These are phyloP conservation scores for Phyto melanocephala DNA, from an alignment of 2,888 invertebrate genomes.

Conservation along the genomic window DNA sequence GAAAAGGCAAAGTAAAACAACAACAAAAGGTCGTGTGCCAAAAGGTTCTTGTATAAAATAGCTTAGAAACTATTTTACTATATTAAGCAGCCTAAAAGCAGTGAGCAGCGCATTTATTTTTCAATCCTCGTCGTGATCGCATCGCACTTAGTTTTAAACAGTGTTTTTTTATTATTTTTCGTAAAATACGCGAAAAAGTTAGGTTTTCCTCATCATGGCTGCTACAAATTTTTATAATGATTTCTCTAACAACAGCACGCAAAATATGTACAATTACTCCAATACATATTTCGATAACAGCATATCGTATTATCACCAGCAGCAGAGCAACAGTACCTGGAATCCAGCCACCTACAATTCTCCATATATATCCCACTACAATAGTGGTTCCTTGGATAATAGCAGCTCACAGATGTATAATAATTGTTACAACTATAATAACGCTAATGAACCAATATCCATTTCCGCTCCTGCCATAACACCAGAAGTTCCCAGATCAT, in stretches of 20 bases:
- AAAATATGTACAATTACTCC: conserved; percentile 67
- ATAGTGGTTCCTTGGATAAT: conserved; percentile 21
- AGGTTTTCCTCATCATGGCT: conserved; percentile 70
- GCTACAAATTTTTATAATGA: conserved; percentile 75
- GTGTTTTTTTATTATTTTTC: conserved; percentile 15
- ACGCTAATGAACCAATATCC: neutral
- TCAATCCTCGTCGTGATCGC: conserved; percentile 72
- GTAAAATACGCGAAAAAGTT: neutral
- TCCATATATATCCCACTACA: conserved; percentile 68
- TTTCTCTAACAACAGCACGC: conserved; percentile 67
- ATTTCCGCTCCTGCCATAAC: neutral
- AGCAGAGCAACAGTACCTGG: conserved; percentile 56
- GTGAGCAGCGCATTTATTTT: conserved; percentile 73
- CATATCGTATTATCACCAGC: conserved; percentile 59
- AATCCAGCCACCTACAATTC: conserved; percentile 67
- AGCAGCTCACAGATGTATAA: conserved; percentile 53
- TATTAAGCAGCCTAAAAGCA: conserved; percentile 73
- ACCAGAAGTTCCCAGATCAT: neutral
- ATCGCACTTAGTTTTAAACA: conserved; percentile 66
- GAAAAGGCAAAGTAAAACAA: conserved; percentile 64
- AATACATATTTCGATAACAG: conserved; percentile 69
- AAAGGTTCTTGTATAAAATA: conserved; percentile 56
- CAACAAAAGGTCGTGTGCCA: conserved; percentile 76
- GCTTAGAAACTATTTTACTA: conserved; percentile 65
- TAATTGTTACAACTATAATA: conserved; percentile 66